A percentile compares a stretch with the other conserved stretches of the same genome.
phyloP scores from a whole-genome alignment of 30 jellyfish, hydroid and myxozoan genomes.

The Aurelia sp. region DNA sequence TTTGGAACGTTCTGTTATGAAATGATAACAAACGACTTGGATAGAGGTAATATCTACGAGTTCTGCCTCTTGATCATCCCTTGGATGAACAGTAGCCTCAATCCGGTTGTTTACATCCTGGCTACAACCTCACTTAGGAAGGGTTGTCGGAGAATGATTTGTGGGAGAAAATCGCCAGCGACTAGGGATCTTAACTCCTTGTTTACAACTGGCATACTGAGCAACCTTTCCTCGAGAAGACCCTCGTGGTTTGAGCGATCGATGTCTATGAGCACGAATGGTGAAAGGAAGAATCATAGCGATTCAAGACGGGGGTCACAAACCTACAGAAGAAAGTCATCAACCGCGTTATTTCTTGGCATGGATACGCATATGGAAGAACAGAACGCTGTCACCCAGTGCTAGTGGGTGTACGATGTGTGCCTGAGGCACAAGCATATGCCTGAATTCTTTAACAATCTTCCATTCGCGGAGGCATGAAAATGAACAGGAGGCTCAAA shows the following conservation, averaged over 20 bases:
- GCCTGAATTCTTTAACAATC: no score
- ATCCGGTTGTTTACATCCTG: constrained; percentile 75
- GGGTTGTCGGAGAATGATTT: constrained; percentile 56
- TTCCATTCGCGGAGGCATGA: no score
- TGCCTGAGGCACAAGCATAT: no score
- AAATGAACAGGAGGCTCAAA: no score
- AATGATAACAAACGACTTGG: constrained; percentile 30
- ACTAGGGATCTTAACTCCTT: background rate
- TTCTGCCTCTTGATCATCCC: constrained; percentile 72
- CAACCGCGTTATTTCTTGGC: no score
- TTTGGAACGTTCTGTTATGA: constrained; percentile 86
- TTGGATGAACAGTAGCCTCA: constrained; percentile 83
- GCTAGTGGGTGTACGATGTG: no score
- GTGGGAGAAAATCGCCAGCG: constrained; percentile 25
- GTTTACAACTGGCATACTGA: constrained; percentile 29
- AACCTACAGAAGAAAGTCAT: constrained; percentile 28
- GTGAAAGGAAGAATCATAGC: constrained; percentile 14
- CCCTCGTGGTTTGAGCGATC: constrained; percentile 60
- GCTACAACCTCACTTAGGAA: constrained; percentile 71
- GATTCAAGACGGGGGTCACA: constrained; percentile 60
- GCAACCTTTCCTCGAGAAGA: constrained; percentile 37
- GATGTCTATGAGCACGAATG: background rate
- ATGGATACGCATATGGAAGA: no score
- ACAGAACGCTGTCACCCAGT: no score
- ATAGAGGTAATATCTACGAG: constrained; percentile 60